phyloP scores from a whole-genome alignment of 2,797 vertebrate genomes.

The Erethizon dorsatum region DNA sequence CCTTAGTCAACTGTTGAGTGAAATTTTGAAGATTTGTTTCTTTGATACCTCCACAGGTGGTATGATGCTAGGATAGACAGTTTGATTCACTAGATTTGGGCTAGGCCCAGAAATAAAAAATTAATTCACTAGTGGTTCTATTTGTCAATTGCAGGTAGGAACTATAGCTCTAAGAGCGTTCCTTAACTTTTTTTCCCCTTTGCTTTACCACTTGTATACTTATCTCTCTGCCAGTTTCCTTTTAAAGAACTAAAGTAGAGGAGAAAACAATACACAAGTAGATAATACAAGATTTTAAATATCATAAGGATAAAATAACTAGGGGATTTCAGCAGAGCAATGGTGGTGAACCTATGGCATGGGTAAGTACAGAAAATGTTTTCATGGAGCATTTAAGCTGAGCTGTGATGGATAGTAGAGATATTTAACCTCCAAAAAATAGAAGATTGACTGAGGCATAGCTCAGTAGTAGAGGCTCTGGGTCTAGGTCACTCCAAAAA shows the following conservation, averaged over 20 bases:
- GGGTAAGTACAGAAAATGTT: not conserved
- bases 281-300: not conserved
- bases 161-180: not conserved
- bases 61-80: not conserved
- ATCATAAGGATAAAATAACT: not conserved
- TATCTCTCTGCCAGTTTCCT: not conserved
- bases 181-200: not conserved
- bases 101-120: not conserved
- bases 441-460: too few species aligned
- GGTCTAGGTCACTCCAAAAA: not conserved
- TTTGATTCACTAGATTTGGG: not conserved
- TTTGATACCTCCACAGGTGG: not conserved
- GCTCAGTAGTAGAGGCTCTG: not conserved
- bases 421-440: not conserved
- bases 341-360: not conserved
- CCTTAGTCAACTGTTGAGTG: not conserved
- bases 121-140: not conserved
- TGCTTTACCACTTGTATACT: constrained; percentile 16
- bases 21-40: constrained; percentile 24
- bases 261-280: constrained; percentile 12
- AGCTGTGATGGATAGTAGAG: constrained; percentile 22
- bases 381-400: constrained; percentile 10
- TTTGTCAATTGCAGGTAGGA: not conserved
- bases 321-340: not conserved
- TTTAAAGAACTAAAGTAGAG: constrained; percentile 56